Percentiles rank a stretch among this genome's conserved stretches.
Conservation (phyloP, 1,140 invertebrate species). For the Solenopsis fugax region DNA sequence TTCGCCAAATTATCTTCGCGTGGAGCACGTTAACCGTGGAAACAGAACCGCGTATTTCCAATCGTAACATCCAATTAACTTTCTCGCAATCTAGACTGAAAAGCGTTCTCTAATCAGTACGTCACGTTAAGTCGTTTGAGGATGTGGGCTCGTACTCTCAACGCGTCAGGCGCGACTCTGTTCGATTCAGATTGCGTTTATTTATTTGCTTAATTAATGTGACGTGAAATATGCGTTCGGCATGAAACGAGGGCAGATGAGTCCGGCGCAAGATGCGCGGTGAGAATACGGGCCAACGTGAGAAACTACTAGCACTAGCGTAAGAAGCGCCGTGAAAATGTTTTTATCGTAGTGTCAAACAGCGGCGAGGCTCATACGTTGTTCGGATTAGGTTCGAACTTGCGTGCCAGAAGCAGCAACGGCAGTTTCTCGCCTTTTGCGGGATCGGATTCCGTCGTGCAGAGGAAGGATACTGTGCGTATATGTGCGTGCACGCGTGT, state of each 20-base stretch:
- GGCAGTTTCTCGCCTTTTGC: conserved; percentile 39
- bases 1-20: conserved; percentile 6
- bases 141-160: conserved; percentile 19
- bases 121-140: conserved; percentile 24
- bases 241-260: not conserved
- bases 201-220: conserved; percentile 35
- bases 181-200: not conserved
- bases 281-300: conserved; percentile 14
- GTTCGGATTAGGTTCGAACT: conserved; percentile 39
- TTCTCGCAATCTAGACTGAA: conserved; percentile 51
- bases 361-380: conserved; percentile 19
- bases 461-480: not conserved
- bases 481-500: not conserved
- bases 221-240: not conserved
- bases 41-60: not conserved
- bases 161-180: not conserved
- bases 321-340: conserved; percentile 8
- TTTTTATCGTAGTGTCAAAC: conserved; percentile 40
- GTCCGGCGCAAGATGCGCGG: not conserved
- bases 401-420: conserved; percentile 35
- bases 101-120: conserved; percentile 43
- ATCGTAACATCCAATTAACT: conserved; percentile 36
- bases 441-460: conserved; percentile 12
- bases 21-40: conserved; percentile 19
- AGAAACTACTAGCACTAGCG: not conserved